phyloP scores from a whole-genome alignment of 2,113 vertebrate species.

The Campylorhamphus procurvoides region DNA sequence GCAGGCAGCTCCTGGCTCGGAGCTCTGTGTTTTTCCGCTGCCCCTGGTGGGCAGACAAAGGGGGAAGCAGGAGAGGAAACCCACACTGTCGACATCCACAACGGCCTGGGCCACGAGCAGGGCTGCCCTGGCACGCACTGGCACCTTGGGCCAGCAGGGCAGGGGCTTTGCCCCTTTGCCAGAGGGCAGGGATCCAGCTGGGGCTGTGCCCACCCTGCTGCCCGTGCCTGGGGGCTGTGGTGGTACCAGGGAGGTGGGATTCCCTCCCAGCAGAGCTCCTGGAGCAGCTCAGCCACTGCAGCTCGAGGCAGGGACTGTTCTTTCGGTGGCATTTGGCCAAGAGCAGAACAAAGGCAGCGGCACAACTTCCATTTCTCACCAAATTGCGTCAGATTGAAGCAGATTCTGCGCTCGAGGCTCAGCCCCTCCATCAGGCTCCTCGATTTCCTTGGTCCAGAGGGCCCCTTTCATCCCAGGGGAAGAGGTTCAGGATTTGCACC shows the following conservation, averaged over 20 bases:
- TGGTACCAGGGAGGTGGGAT: background rate
- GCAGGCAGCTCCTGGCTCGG: background rate
- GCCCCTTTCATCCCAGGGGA: background rate
- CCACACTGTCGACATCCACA: conserved; percentile 9
- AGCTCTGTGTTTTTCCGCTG: background rate
- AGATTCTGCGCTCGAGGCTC: background rate
- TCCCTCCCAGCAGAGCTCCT: background rate
- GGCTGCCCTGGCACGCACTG: background rate
- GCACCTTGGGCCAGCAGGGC: background rate
- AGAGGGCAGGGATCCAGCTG: background rate
- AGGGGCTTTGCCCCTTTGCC: too few species aligned
- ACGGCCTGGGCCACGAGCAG: background rate
- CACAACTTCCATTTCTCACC: conserved; percentile 26
- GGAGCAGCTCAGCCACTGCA: background rate
- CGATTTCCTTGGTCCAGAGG: background rate
- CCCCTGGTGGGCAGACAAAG: background rate
- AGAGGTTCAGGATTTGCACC: background rate
- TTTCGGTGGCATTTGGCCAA: conserved; percentile 12
- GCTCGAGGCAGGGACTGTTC: background rate
- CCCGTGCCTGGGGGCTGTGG: background rate
- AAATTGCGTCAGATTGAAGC: background rate
- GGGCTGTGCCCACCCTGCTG: background rate
- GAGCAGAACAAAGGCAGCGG: conserved; percentile 39
- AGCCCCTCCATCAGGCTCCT: background rate
- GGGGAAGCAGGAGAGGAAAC: conserved; percentile 30